Evolutionary conservation across 2,797 vertebrate genomes (phyloP).

Genomic region (Karalla daura): DNA sequence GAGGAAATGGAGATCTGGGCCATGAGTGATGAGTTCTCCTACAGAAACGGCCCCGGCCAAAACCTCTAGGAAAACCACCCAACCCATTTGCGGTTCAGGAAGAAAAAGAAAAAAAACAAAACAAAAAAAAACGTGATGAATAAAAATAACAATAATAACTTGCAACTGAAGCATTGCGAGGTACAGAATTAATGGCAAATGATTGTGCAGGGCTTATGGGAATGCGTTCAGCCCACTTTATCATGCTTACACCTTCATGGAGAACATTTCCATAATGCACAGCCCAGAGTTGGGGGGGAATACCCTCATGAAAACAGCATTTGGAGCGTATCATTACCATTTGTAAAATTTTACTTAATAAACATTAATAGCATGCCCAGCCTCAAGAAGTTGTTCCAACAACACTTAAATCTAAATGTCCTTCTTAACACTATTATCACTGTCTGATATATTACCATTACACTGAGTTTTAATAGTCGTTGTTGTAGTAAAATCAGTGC

Average conservation of each 20-base stretch:
- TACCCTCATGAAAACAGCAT: background rate
- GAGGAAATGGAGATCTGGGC: slow-evolving; percentile 74
- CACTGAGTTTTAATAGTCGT: no score
- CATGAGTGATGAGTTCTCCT: slow-evolving; percentile 73
- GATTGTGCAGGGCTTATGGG: slow-evolving; percentile 12
- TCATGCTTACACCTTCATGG: slow-evolving; percentile 30
- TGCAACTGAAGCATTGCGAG: slow-evolving; percentile 21
- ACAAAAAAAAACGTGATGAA: slow-evolving; percentile 12
- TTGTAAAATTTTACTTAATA: no score
- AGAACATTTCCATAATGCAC: slow-evolving; percentile 19
- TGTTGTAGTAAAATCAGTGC: no score
- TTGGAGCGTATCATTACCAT: no score
- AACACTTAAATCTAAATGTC: background rate
- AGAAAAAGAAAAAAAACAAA: no score
- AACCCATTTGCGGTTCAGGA: slow-evolving; percentile 49
- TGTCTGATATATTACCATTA: no score
- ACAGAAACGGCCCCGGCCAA: slow-evolving; percentile 51
- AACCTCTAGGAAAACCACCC: slow-evolving; percentile 51
- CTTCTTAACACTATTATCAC: background rate
- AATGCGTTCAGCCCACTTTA: slow-evolving; percentile 23
- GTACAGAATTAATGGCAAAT: slow-evolving; percentile 36
- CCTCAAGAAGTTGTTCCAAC: background rate
- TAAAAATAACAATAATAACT: slow-evolving; percentile 47
- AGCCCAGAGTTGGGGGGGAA: background rate
- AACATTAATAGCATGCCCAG: no score